These are phyloP conservation scores for Sphenopsis melanotis DNA, from an alignment of 2,797 vertebrate species.

Conservation along the genomic window DNA sequence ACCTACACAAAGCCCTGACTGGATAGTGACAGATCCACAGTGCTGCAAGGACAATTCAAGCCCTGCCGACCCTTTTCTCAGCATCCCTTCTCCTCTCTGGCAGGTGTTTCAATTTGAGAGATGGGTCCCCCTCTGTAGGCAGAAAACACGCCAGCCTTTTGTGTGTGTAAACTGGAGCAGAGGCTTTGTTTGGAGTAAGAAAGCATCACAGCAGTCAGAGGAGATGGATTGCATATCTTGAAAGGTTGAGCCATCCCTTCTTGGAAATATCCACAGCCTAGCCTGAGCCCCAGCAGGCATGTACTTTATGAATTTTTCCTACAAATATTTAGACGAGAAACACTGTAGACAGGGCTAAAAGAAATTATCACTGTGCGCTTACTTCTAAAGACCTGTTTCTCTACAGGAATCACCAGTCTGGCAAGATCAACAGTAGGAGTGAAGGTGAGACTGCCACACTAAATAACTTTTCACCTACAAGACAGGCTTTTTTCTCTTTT, in stretches of 20 bases:
- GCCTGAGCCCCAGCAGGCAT: not conserved
- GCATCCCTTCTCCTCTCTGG: not conserved
- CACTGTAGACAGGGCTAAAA: not conserved
- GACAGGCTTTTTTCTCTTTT: slow-evolving; percentile 28
- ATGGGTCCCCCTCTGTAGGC: not conserved
- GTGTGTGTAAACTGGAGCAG: not conserved
- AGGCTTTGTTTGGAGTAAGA: not conserved
- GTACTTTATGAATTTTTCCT: slow-evolving; percentile 7
- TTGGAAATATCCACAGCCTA: not conserved
- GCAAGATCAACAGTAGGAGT: not conserved
- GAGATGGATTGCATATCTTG: not conserved
- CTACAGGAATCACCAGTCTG: slow-evolving; percentile 37
- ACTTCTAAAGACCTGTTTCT: slow-evolving; percentile 40
- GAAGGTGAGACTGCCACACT: slow-evolving; percentile 10
- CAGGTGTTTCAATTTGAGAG: not conserved
- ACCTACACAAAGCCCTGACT: not conserved
- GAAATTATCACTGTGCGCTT: not conserved
- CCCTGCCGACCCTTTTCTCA: not conserved
- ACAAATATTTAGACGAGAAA: slow-evolving; percentile 55
- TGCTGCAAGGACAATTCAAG: not conserved
- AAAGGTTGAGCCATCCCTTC: not conserved
- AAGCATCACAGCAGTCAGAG: not conserved
- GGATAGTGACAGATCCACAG: not conserved
- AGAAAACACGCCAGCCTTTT: not conserved
- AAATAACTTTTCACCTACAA: slow-evolving; percentile 10